Evolutionary conservation across 2,888 invertebrate species (phyloP).

Genomic region (Xanthorhoe designata): DNA sequence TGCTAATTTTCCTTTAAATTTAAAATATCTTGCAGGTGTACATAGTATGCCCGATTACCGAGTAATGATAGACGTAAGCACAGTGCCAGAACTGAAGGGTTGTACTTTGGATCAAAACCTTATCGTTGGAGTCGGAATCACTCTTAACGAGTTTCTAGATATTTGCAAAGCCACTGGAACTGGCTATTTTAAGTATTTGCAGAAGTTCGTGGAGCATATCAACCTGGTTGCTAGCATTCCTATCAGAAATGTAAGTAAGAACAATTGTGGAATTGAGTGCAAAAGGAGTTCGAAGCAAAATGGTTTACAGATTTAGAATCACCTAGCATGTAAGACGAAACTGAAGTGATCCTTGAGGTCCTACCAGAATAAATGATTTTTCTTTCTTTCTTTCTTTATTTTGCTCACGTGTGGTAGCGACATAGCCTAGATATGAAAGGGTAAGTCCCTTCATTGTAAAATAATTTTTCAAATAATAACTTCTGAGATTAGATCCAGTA

Average conservation of each 20-base stretch:
- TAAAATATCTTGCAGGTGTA: slow-evolving; percentile 61
- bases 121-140: slow-evolving; percentile 68
- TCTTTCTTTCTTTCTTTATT: too few relatives aligned
- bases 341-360: too few relatives aligned
- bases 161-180: slow-evolving; percentile 65
- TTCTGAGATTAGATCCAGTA: too few relatives aligned
- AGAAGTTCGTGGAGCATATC: slow-evolving; percentile 87
- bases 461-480: too few relatives aligned
- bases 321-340: too few relatives aligned
- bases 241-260: slow-evolving; percentile 88
- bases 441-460: too few relatives aligned
- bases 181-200: slow-evolving; percentile 86
- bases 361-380: too few relatives aligned
- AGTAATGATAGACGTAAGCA: slow-evolving; percentile 68
- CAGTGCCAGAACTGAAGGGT: slow-evolving; percentile 66
- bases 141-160: slow-evolving; percentile 70
- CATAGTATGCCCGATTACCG: slow-evolving; percentile 67
- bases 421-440: too few relatives aligned
- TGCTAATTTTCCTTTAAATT: background rate
- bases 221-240: slow-evolving; percentile 90
- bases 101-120: slow-evolving; percentile 67
- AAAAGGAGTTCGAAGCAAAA: too few relatives aligned
- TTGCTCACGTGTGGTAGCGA: too few relatives aligned
- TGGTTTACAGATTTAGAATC: too few relatives aligned
- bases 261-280: too few relatives aligned